Evolutionary conservation across 2,888 invertebrate species (phyloP), one percentile per base, ranked within the genome.

Genomic region (Drosophila niveifrons): DNA sequence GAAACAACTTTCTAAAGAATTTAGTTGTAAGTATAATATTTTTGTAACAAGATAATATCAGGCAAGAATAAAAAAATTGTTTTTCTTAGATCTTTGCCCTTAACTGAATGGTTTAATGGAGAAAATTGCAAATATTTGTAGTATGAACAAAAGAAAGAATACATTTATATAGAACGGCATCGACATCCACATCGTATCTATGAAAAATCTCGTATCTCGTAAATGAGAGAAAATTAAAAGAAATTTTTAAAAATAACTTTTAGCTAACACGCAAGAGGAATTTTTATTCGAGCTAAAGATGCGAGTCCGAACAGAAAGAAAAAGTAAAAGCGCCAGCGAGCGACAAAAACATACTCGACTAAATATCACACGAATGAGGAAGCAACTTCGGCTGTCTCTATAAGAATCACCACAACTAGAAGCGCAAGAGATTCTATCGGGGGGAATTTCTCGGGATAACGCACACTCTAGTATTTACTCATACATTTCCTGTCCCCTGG

Each of bases 191-290:
- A 63, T 69, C 50, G 70, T 66, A 67, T 63, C 78, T 80, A 81
- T 87, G 83, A 78, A 72, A 86, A 75, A 80, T 86, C 73, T 78
- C 76, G 77, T 67, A 77, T 81, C 80, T 80, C 72, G 80, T 70
- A 81, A 86, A 69, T 66, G 70, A 68, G 83, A 75, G 75, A 76
- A 75, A 87, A 82, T 71, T 78, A 84, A 84, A 82, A 81, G 70
- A 83, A 84, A 82, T 83, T 82, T 91, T 91, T 91, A 91, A 88
- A 91, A 91, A 91, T 91, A 91, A 84, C 91, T 89, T 91, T 91
- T 88, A 91, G 91, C 91, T 90, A 88, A 90, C 90, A 91, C 91
- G 89, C 91, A 90, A 90, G 90, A 89, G 80, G 90, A 90, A 90
- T 90, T 90, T 90, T 82, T 79, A 88, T 84, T 78, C 77, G 79